Base-by-base conservation (phyloP, 2,888 invertebrate species). In the Micoletzkya japonica region DNA sequence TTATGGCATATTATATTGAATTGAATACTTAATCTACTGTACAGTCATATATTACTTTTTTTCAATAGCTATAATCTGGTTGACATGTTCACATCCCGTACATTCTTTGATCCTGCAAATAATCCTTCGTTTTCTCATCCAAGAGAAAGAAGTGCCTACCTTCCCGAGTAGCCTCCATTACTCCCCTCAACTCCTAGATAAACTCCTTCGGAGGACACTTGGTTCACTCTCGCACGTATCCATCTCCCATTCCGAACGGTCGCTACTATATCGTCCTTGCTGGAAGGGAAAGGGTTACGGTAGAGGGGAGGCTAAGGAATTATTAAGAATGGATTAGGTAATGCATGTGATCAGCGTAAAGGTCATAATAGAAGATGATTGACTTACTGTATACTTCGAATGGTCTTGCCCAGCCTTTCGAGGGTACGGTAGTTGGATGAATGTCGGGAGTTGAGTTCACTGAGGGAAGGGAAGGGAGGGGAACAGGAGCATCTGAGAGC, bases 121-220 rank as follows among this genome's bases (percentile, higher is more conserved):
- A 44, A 34, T 28, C n/a, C 34, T 14, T 2, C 20, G 7, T n/a
- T 34, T 60, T 58, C 34, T 24, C 17, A 26, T 57, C 26, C 57
- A 26, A 26, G 26, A 28, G 57, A 30, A 6, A 7, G n/a, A 56
- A 26, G 14, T 26, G 14, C 64, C 24, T n/a, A 66, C 64, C 64
- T 54, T 28, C 64, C 64, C 37, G 37, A 37, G 64, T 37, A 66
- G 52, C 64, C 64, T 52, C 63, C 63, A 6, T 37, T 37, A n/a
- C 64, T 37, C 26, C 54, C 54, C 64, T 66, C 64, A 52, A 54
- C 17, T 52, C 64, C 64, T 17, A 66, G 64, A 34, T 54, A 66
- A 4, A 66, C 20, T 66, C 64, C 64, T 28, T 66, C 64, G 2
- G 52, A 14, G 14, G 37, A 6, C 7, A 6, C n/a, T 37, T 66